A percentile compares a stretch with the other conserved stretches of the same genome.
Evolutionary conservation across 2,888 invertebrate genomes (phyloP).

Genomic region (Carterocephalus palaemon): DNA sequence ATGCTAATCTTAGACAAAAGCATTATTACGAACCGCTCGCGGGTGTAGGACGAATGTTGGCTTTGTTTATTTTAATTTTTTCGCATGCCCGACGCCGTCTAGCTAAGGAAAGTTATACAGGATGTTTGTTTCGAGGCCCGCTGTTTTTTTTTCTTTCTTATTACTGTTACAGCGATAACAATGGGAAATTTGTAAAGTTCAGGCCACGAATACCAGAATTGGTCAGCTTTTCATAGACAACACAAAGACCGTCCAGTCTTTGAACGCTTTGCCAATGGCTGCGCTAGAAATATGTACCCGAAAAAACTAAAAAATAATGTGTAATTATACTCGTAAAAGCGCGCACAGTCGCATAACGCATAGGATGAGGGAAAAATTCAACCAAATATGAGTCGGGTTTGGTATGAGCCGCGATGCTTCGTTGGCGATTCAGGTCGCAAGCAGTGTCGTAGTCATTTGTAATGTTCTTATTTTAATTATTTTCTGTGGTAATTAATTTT

Average conservation of each 20-base stretch:
- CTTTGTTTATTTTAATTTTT: conserved; percentile 77
- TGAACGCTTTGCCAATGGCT: conserved; percentile 18
- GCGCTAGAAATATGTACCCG: conserved; percentile 6
- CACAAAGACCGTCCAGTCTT: conserved; percentile 22
- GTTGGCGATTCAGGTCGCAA: too few species aligned
- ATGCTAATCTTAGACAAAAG: conserved; percentile 78
- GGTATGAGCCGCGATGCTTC: too few species aligned
- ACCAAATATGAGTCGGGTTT: background rate
- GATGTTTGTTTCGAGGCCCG: conserved; percentile 28
- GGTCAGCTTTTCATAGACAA: conserved; percentile 21
- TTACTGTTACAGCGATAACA: conserved; percentile 22
- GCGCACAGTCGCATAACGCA: too few species aligned
- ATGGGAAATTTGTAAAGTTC: conserved; percentile 23
- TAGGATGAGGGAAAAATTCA: background rate
- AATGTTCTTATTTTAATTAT: too few species aligned
- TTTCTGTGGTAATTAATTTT: too few species aligned
- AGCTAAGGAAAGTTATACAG: conserved; percentile 50
- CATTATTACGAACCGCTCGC: conserved; percentile 63
- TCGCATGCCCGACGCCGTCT: conserved; percentile 55
- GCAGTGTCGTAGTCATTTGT: too few species aligned
- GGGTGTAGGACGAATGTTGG: conserved; percentile 69
- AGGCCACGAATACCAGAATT: conserved; percentile 21
- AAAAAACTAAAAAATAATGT: conserved; percentile 12
- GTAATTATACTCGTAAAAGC: too few species aligned
- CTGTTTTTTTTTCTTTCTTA: conserved; percentile 22